Percentiles rank a stretch among this genome's conserved stretches.
Evolutionary conservation across 2,797 vertebrate species (phyloP).

Genomic region (Threskiornis aethiopicus): DNA sequence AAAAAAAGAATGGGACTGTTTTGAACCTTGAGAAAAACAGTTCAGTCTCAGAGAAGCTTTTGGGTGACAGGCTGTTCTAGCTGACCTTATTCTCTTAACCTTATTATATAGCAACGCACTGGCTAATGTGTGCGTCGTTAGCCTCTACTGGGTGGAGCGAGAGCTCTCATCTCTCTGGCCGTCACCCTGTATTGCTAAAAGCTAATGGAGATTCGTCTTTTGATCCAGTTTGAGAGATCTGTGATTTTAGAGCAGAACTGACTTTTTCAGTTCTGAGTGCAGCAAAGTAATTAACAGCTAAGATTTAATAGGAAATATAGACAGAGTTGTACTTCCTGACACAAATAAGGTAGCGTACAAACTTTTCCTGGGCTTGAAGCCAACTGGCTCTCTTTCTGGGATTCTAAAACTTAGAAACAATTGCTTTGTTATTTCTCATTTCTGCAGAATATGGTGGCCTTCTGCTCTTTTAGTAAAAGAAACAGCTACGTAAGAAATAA

Average conservation of each 20-base stretch:
- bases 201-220: background rate
- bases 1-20: background rate
- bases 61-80: background rate
- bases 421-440: constrained; percentile 12
- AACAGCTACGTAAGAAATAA: background rate
- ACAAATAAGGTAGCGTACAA: background rate
- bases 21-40: background rate
- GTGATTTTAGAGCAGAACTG: background rate
- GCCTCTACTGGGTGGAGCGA: background rate
- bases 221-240: background rate
- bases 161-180: background rate
- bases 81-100: constrained; percentile 1
- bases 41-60: background rate
- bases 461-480: background rate
- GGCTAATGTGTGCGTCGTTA: background rate
- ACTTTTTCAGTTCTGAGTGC: background rate
- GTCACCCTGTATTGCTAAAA: background rate
- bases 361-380: background rate
- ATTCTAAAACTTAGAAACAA: background rate
- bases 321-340: background rate
- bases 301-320: background rate
- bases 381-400: background rate
- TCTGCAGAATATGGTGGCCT: background rate
- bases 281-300: constrained; percentile 25
- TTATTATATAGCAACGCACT: background rate